phyloP scores from a whole-genome alignment of 2,888 invertebrate species.

The Adelphocoris suturalis region DNA sequence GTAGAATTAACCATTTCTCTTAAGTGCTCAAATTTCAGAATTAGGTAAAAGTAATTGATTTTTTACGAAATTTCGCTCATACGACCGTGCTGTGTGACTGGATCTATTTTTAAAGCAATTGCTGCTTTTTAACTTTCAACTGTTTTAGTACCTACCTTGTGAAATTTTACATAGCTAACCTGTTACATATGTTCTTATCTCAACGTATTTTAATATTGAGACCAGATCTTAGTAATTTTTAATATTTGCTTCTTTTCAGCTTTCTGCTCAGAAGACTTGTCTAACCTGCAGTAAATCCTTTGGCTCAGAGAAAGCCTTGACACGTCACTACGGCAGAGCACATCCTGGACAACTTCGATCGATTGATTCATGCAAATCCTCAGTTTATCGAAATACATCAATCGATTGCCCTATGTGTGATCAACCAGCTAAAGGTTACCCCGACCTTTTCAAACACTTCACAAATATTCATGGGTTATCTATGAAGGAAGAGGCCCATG shows the following conservation, averaged over 20 bases:
- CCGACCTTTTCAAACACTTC: constrained; percentile 17
- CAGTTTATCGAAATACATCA: not conserved
- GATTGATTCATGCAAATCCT: not conserved
- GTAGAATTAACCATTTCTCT: too few species aligned
- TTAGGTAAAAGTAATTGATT: too few species aligned
- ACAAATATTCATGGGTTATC: not conserved
- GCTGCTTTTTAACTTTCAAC: too few species aligned
- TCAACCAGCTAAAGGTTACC: not conserved
- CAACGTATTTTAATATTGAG: too few species aligned
- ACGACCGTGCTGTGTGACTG: too few species aligned
- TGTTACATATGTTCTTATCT: too few species aligned
- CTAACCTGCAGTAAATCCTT: not conserved
- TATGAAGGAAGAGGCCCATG: constrained; percentile 49
- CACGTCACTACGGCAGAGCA: not conserved
- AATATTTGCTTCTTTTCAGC: not conserved
- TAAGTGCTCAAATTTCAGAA: too few species aligned
- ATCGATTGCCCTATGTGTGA: constrained; percentile 13
- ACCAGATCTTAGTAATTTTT: too few species aligned
- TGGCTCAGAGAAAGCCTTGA: not conserved
- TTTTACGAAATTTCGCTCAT: too few species aligned
- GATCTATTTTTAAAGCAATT: too few species aligned
- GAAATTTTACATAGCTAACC: too few species aligned
- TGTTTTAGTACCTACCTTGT: too few species aligned
- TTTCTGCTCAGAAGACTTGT: not conserved
- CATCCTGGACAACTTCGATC: not conserved